These are phyloP conservation scores for Hedychridium roseum DNA, from an alignment of 2,888 invertebrate genomes.

Conservation along the genomic window DNA sequence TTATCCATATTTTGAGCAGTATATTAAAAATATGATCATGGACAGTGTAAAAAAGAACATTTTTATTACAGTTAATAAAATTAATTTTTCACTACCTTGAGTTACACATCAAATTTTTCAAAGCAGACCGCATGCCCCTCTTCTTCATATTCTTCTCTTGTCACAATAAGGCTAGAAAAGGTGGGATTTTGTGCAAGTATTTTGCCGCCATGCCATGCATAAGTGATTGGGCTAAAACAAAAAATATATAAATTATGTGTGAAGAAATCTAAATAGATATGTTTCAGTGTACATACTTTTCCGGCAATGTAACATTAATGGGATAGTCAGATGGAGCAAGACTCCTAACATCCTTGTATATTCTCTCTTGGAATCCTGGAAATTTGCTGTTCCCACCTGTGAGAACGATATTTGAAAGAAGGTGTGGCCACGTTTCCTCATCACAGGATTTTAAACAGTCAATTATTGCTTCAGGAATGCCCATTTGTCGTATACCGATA, in stretches of 20 bases:
- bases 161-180: conserved; percentile 77
- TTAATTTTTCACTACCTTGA: conserved; percentile 9
- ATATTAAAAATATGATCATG: too few relatives aligned
- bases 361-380: conserved; percentile 82
- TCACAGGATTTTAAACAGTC: conserved; percentile 80
- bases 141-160: conserved; percentile 89
- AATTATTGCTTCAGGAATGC: conserved; percentile 88
- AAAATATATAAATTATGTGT: conserved; percentile 14
- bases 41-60: too few relatives aligned
- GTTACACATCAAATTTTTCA: conserved; percentile 67
- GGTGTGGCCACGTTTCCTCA: conserved; percentile 75
- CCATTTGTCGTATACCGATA: conserved; percentile 90
- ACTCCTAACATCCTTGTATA: conserved; percentile 80
- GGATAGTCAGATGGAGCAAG: conserved; percentile 80
- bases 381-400: conserved; percentile 84
- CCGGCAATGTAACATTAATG: conserved; percentile 76
- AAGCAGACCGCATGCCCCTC: conserved; percentile 73
- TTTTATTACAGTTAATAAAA: too few relatives aligned
- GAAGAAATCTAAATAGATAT: conserved; percentile 5
- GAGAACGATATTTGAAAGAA: conserved; percentile 84
- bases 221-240: conserved; percentile 75
- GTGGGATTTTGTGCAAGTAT: conserved; percentile 76
- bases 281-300: conserved; percentile 67
- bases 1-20: too few relatives aligned
- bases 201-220: conserved; percentile 91